Conservation (phyloP, 2,797 vertebrate species). For the Takifugu rubripes region DNA sequence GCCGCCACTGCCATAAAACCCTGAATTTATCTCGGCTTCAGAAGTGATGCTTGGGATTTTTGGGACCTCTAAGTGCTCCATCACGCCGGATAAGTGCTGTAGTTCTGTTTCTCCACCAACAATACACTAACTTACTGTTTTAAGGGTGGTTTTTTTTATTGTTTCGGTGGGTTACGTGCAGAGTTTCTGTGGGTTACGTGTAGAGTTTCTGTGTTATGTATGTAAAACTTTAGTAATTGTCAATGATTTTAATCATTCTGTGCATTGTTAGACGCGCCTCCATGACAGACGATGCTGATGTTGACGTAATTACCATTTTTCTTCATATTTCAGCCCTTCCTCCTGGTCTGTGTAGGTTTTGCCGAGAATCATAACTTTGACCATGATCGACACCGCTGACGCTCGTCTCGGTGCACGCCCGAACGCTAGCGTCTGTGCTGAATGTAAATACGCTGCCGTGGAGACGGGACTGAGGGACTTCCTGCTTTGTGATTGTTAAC, state of each 20-base stretch:
- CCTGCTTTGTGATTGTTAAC: constrained; percentile 28
- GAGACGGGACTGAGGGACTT: background rate
- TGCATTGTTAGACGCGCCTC: too few species aligned
- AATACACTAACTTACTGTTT: background rate
- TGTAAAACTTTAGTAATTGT: too few species aligned
- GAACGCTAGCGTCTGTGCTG: too few species aligned
- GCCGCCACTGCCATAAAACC: constrained; percentile 1
- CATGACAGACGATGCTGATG: too few species aligned
- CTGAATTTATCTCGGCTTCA: constrained; percentile 1
- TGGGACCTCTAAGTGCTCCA: background rate
- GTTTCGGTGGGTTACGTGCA: background rate
- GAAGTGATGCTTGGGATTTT: background rate
- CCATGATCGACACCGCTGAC: background rate
- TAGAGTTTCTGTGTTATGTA: too few species aligned
- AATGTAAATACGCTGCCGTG: background rate
- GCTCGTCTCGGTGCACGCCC: too few species aligned
- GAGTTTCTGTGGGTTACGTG: too few species aligned
- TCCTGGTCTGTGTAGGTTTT: too few species aligned
- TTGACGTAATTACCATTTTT: too few species aligned
- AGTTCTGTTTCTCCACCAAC: background rate
- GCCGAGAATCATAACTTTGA: too few species aligned
- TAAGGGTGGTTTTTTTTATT: background rate
- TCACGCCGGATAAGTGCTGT: background rate
- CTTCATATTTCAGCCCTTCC: too few species aligned
- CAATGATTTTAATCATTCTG: too few species aligned